Base-by-base conservation (phyloP, 2,888 invertebrate species). In the Synanthedon andrenaeformis region DNA sequence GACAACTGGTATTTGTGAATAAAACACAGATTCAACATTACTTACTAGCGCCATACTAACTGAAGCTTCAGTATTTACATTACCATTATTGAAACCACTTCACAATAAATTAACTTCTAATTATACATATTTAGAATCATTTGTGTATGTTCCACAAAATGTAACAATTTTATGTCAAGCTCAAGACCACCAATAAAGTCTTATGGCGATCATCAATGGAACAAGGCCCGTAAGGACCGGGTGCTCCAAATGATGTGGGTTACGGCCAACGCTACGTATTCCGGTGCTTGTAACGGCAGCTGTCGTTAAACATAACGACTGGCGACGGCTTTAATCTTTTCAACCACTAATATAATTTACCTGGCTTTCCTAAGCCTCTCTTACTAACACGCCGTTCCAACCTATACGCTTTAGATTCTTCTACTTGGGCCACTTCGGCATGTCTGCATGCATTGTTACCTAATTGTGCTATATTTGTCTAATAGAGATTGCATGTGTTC, bases 251-350 rank as follows among this genome's bases (percentile, higher is more conserved):
- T 70, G 73, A 73, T 65, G 72, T 66, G 71, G 75, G 72, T 72
- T 72, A 75, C 68, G 59, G 67, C 62, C 60, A 59, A 57, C 59
- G 66, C 69, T 54, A 70, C 70, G 64, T 72, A 69, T 71, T 70
- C 67, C 69, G 66, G 63, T 63, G 62, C 64, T 62, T 66, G 65
- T 66, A 64, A 66, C 65, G 64, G 62, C 63, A 55, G 54, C 58
- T 67, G 67, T 72, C 72, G 70, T 79, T 72, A 74, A 69, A 65
- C 70, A 72, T 74, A 76, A 76, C 69, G 72, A 65, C 71, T 56
- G 56, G 62, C 55, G 51, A 52, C 51, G 72, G 63, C 70, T 67
- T 74, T 74, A 76, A 79, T 77, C 74, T 74, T 66, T 61, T 62
- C 65, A 60, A 69, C 62, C 65, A 64, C 64, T 64, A 67, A 73